phyloP scores from a whole-genome alignment of 2,797 vertebrate species.

The Aplochiton taeniatus region DNA sequence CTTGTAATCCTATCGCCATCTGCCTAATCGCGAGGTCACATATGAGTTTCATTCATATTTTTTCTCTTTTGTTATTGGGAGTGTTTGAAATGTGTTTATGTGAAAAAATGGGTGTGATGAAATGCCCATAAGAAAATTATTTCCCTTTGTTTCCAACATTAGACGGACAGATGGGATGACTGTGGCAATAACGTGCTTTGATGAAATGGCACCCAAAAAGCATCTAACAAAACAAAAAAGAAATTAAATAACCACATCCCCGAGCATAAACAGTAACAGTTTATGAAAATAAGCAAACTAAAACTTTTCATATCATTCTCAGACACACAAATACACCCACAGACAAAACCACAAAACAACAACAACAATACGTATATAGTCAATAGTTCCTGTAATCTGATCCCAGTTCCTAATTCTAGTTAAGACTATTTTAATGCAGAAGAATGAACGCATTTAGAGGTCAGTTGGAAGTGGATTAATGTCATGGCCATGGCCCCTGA shows the following conservation, averaged over 20 bases:
- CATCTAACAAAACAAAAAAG: background rate
- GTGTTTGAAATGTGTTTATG: background rate
- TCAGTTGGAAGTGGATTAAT: slow-evolving; percentile 18
- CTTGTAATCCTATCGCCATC: slow-evolving; percentile 12
- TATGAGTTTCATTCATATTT: background rate
- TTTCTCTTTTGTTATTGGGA: too few species aligned
- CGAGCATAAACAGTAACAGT: background rate
- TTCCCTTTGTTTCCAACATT: slow-evolving; percentile 22
- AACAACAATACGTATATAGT: slow-evolving; percentile 1
- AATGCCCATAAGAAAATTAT: background rate
- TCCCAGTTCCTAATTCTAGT: background rate
- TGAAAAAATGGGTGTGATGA: background rate
- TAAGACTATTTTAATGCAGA: slow-evolving; percentile 4
- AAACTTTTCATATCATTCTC: background rate
- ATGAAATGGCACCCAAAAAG: slow-evolving; percentile 10
- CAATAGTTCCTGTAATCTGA: slow-evolving; percentile 7
- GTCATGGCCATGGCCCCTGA: too few species aligned
- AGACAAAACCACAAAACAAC: background rate
- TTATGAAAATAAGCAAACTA: background rate
- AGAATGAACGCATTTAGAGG: slow-evolving; percentile 7
- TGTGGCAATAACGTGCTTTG: slow-evolving; percentile 25
- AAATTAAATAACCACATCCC: background rate
- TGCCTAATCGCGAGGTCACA: slow-evolving; percentile 25
- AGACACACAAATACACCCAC: background rate
- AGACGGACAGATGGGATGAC: slow-evolving; percentile 28